phyloP scores from a whole-genome alignment of 2,797 vertebrate genomes.

The Macroramphosus scolopax region DNA sequence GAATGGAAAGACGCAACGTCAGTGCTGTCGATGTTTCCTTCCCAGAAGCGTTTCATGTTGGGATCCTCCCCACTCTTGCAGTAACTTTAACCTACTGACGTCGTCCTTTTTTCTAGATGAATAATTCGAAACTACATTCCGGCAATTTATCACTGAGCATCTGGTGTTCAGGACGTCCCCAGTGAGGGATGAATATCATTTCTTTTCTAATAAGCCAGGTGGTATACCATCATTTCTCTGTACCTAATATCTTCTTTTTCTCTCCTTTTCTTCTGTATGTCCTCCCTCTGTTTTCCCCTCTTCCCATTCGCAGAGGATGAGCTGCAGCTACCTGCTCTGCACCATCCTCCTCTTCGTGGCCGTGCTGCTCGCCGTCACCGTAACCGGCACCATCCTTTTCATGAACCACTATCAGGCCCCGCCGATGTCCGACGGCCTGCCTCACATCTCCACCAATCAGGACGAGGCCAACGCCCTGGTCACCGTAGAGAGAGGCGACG shows the following conservation, averaged over 20 bases:
- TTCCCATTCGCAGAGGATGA: slow-evolving; percentile 81
- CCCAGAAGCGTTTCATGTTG: slow-evolving; percentile 7
- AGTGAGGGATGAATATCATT: slow-evolving; percentile 38
- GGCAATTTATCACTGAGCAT: slow-evolving; percentile 27
- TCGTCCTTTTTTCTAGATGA: slow-evolving; percentile 30
- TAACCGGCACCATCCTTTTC: slow-evolving; percentile 91
- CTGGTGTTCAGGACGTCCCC: slow-evolving; percentile 26
- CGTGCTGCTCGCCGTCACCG: slow-evolving; percentile 87
- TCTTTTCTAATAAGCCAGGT: slow-evolving; percentile 16
- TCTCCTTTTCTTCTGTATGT: slow-evolving; percentile 10
- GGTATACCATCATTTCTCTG: slow-evolving; percentile 8
- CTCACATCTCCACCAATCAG: slow-evolving; percentile 90
- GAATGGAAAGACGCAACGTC: slow-evolving; percentile 8
- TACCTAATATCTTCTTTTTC: too few relatives aligned
- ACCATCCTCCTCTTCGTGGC: slow-evolving; percentile 92
- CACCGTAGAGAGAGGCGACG: slow-evolving; percentile 90
- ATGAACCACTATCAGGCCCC: slow-evolving; percentile 92
- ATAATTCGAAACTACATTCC: slow-evolving; percentile 38
- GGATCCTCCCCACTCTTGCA: neutral
- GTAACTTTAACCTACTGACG: neutral
- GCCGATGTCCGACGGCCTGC: slow-evolving; percentile 85
- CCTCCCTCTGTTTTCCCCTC: neutral
- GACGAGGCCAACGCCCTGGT: slow-evolving; percentile 93
- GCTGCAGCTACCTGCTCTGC: slow-evolving; percentile 91
- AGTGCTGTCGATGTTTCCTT: slow-evolving; percentile 2